Evolutionary conservation across 2,888 invertebrate species (phyloP), one percentile per base, ranked within the genome.

Genomic region (Podabrus alpinus): DNA sequence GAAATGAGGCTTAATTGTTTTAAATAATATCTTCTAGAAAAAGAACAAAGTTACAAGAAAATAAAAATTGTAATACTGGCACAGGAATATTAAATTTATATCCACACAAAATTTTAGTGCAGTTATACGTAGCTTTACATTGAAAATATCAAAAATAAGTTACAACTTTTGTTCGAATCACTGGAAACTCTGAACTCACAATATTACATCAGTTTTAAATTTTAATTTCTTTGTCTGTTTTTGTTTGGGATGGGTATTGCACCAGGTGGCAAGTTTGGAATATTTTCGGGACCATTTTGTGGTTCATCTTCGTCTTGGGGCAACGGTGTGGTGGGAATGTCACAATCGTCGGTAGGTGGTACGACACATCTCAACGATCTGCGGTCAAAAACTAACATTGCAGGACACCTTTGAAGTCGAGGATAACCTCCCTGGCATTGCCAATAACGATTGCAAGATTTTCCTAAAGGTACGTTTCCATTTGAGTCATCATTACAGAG

Each of bases 401-500:
- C 96, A 0, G 96, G 96, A 85, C 96, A 96, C 68, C 96, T 90
- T 86, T 96, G 96, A 7, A 97, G 92, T 73, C 96, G 93, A 7
- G 97, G 97, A 87, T 97, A 97, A 0, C 97, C 97, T 5, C 96
- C 96, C 86, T 96, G 96, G 85, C 97, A 97, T 85, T 96, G 95
- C 97, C 97, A 97, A 88, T 97, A 97, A 13, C 96, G 90, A 89
- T 96, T 96, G 90, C 96, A 97, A 69, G 96, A 96, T 87, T 96
- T 96, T 82, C 96, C 96, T 11, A 97, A 90, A 0, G 96, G 94
- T 11, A 97, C 96, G 87, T 96, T 96, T 77, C 96, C 96, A 87
- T 97, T 96, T 70, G 97, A 91, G 83, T 96, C 96, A 66, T 95
- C 95, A 85, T 96, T 96, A 88, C 96, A 97, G 69, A 97, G 92